Conservation (phyloP, 2,797 vertebrate species). For the Dendrocincla tyrannina region DNA sequence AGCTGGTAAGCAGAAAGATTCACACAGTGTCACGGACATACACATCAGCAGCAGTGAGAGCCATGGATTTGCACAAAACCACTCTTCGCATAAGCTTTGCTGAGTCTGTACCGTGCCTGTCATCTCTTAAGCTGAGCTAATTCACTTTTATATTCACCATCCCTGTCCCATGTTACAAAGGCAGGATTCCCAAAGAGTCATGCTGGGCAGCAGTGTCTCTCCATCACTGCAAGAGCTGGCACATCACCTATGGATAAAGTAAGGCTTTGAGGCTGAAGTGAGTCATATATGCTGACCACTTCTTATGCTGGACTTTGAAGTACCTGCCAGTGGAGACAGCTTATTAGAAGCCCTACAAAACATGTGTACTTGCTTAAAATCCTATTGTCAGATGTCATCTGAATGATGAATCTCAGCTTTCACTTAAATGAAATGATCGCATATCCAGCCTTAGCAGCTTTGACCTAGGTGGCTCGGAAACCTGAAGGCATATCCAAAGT, state of each 20-base stretch:
- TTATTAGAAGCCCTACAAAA: neutral
- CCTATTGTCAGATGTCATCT: neutral
- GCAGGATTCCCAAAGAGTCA: neutral
- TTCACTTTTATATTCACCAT: neutral
- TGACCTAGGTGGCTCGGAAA: neutral
- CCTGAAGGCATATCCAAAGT: neutral
- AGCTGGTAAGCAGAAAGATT: neutral
- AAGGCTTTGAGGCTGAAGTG: neutral
- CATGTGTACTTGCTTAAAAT: neutral
- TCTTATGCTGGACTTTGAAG: neutral
- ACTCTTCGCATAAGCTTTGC: neutral
- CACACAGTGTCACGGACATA: rapidly evolving
- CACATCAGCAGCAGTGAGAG: neutral
- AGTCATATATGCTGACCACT: neutral
- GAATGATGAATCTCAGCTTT: neutral
- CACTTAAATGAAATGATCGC: neutral
- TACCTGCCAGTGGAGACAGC: neutral
- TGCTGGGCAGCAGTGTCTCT: neutral
- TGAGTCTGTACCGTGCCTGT: neutral
- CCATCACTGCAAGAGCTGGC: neutral
- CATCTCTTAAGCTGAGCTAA: neutral
- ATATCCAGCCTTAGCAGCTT: neutral
- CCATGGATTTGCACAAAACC: neutral
- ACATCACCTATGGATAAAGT: rapidly evolving
- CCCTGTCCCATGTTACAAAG: neutral